A percentile compares a stretch with the other conserved stretches of the same genome.
These are phyloP conservation scores for Tipula helvola DNA, from an alignment of 2,888 invertebrate species.

Conservation along the genomic window DNA sequence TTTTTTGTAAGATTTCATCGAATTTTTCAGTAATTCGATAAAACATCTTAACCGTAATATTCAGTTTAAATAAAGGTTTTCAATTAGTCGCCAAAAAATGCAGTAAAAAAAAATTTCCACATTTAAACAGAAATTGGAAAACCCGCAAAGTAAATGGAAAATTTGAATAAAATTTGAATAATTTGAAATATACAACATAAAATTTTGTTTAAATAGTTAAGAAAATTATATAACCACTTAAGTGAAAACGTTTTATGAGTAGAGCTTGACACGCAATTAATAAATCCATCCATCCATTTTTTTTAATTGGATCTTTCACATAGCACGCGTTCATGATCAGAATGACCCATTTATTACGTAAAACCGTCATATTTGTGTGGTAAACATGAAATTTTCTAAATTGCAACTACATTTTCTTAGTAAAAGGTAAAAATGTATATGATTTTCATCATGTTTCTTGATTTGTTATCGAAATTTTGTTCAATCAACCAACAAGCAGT, in stretches of 20 bases:
- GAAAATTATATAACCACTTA: background rate
- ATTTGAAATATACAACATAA: background rate
- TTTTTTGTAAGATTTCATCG: too few species aligned
- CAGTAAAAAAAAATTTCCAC: too few species aligned
- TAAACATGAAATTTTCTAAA: background rate
- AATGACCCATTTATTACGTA: background rate
- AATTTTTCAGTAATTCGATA: too few species aligned
- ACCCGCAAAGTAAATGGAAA: background rate
- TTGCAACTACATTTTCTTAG: background rate
- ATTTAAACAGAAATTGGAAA: background rate
- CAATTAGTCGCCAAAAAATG: too few species aligned
- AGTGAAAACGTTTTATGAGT: background rate
- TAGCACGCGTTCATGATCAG: background rate
- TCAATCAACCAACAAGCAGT: background rate
- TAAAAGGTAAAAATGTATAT: background rate
- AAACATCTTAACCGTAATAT: too few species aligned
- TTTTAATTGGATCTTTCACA: background rate
- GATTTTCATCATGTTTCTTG: background rate
- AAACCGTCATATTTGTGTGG: background rate
- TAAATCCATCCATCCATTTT: background rate
- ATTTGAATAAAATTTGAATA: background rate
- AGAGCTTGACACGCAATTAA: background rate
- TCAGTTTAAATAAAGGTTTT: too few species aligned
- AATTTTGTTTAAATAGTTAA: background rate
- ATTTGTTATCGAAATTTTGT: background rate